These are phyloP conservation scores for Melanocharis versteri DNA, from an alignment of 2,113 vertebrate genomes.

Conservation along the genomic window DNA sequence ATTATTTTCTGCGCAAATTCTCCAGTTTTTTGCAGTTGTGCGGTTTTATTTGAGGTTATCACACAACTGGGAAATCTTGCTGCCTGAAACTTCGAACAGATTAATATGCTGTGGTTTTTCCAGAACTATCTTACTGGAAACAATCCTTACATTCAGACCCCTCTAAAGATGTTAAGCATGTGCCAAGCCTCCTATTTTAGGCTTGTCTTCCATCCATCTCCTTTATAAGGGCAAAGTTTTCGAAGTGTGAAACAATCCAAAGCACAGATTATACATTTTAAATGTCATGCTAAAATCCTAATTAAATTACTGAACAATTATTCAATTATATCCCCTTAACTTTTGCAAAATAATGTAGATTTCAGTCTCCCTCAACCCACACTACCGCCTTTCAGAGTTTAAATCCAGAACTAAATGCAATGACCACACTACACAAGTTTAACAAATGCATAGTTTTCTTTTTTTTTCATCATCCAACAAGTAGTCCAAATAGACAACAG, in stretches of 20 bases:
- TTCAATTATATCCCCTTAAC: not conserved
- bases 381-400: not conserved
- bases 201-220: not conserved
- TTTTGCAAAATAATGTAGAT: not conserved
- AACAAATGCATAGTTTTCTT: not conserved
- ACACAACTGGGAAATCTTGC: not conserved
- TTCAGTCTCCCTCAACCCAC: not conserved
- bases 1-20: not conserved
- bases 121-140: not conserved
- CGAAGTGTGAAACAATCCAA: not conserved
- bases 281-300: not conserved
- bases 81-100: not conserved
- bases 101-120: not conserved
- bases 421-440: not conserved
- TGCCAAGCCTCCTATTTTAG: constrained; percentile 22
- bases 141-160: not conserved
- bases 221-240: constrained; percentile 26
- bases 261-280: not conserved
- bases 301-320: not conserved
- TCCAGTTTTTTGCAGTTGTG: not conserved
- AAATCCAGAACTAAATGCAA: not conserved
- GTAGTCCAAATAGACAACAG: not conserved
- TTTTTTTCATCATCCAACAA: not conserved
- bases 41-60: not conserved
- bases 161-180: not conserved